These are phyloP conservation scores for Napeogenes inachia DNA, from an alignment of 2,888 invertebrate genomes.

Conservation along the genomic window DNA sequence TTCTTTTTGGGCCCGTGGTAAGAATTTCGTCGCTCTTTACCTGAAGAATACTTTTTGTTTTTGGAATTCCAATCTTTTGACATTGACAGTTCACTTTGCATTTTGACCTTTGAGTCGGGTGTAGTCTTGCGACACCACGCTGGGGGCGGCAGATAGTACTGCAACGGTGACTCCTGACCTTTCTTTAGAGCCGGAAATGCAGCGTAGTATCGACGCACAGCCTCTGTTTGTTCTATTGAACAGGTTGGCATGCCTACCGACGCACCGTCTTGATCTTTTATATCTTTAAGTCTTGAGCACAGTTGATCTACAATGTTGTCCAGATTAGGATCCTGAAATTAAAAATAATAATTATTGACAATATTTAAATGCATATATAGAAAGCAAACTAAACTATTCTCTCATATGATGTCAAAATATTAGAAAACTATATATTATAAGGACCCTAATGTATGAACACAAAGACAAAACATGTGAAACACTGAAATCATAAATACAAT, in stretches of 20 bases:
- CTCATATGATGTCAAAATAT: neutral
- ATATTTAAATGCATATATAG: neutral
- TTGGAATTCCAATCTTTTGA: slow-evolving; percentile 61
- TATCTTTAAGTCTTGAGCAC: slow-evolving; percentile 85
- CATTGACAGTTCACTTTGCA: slow-evolving; percentile 62
- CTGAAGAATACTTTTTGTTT: slow-evolving; percentile 56
- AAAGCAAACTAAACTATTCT: neutral
- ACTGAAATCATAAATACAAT: slow-evolving; percentile 31
- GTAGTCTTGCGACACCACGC: slow-evolving; percentile 64
- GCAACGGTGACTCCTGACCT: slow-evolving; percentile 64
- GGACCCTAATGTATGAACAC: slow-evolving; percentile 5
- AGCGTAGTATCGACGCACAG: slow-evolving; percentile 85
- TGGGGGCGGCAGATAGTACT: slow-evolving; percentile 67
- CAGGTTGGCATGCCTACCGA: slow-evolving; percentile 74
- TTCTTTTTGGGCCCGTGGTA: slow-evolving; percentile 62
- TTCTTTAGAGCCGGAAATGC: slow-evolving; percentile 84
- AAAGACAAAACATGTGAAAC: slow-evolving; percentile 24
- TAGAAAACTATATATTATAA: slow-evolving; percentile 3
- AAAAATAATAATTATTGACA: slow-evolving; percentile 4
- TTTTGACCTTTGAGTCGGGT: slow-evolving; percentile 52
- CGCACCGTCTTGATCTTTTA: slow-evolving; percentile 69
- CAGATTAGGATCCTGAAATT: slow-evolving; percentile 85
- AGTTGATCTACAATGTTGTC: slow-evolving; percentile 90
- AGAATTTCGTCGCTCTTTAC: slow-evolving; percentile 67
- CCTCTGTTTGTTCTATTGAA: slow-evolving; percentile 78